These are phyloP conservation scores for Eulemur rufifrons DNA, from an alignment of 2,113 vertebrate genomes.

Conservation along the genomic window DNA sequence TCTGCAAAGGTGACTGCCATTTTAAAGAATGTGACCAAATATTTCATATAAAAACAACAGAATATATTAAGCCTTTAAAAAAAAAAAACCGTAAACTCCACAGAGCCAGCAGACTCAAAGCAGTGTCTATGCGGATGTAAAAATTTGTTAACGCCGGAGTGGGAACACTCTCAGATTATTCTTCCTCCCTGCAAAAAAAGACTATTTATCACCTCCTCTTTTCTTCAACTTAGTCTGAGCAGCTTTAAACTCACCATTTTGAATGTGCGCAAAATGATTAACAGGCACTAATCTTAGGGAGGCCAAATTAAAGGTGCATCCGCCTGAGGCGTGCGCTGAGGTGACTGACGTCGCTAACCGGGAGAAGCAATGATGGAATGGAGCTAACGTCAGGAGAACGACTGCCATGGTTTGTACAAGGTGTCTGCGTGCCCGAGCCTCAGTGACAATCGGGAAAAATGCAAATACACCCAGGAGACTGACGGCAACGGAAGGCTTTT, in stretches of 20 bases:
- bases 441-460: background rate
- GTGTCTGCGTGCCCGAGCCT: background rate
- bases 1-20: constrained; percentile 57
- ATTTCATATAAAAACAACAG: constrained; percentile 22
- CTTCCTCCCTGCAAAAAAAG: background rate
- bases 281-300: background rate
- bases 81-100: background rate
- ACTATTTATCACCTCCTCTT: background rate
- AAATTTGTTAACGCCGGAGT: background rate
- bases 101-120: background rate
- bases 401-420: background rate
- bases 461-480: background rate
- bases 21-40: constrained; percentile 22
- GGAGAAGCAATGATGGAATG: background rate
- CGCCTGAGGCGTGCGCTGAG: background rate
- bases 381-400: background rate
- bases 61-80: background rate
- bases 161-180: background rate
- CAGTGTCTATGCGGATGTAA: background rate
- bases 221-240: constrained; percentile 7
- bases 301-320: background rate
- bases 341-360: background rate
- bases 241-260: constrained; percentile 65
- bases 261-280: constrained; percentile 64
- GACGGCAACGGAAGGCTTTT: background rate